Conservation (phyloP, 2,113 vertebrate species). For the Scomber colias region DNA sequence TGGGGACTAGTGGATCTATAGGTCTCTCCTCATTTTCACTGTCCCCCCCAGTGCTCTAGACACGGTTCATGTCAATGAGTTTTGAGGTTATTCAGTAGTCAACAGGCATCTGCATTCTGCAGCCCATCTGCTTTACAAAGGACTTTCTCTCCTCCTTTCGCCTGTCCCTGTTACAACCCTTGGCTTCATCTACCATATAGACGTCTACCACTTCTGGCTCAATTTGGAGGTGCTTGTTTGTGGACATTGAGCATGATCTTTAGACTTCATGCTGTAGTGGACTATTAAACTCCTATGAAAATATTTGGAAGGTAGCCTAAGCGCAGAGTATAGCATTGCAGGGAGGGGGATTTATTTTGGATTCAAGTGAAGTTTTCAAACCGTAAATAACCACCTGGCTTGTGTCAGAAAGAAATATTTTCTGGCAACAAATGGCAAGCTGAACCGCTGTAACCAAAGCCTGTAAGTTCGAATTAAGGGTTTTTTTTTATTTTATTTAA, state of each 20-base stretch:
- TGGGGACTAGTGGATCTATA: constrained; percentile 33
- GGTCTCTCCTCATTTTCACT: constrained; percentile 27
- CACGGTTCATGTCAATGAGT: constrained; percentile 14
- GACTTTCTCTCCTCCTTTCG: constrained; percentile 3
- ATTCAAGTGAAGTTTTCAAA: constrained; percentile 48
- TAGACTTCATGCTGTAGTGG: constrained; percentile 24
- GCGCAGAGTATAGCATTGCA: constrained; percentile 35
- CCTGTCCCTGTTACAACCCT: constrained; percentile 19
- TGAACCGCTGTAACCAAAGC: constrained; percentile 9
- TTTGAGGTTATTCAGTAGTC: constrained; percentile 29
- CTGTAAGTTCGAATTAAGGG: not conserved
- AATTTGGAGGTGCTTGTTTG: constrained; percentile 30
- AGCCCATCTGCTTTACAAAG: not conserved
- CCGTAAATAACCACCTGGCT: constrained; percentile 36
- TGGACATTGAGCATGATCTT: constrained; percentile 40
- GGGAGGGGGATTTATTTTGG: constrained; percentile 56
- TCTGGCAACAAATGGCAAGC: constrained; percentile 28
- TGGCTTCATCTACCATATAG: constrained; percentile 32
- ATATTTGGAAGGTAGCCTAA: constrained; percentile 42
- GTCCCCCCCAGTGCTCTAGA: not conserved
- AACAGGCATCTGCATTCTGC: constrained; percentile 18
- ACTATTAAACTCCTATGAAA: constrained; percentile 48
- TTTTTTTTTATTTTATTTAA: too few species aligned
- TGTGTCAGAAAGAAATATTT: constrained; percentile 29
- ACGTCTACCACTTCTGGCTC: constrained; percentile 18